Evolutionary conservation across 2,888 invertebrate genomes (phyloP).

Genomic region (Agrenia bidenticulata): DNA sequence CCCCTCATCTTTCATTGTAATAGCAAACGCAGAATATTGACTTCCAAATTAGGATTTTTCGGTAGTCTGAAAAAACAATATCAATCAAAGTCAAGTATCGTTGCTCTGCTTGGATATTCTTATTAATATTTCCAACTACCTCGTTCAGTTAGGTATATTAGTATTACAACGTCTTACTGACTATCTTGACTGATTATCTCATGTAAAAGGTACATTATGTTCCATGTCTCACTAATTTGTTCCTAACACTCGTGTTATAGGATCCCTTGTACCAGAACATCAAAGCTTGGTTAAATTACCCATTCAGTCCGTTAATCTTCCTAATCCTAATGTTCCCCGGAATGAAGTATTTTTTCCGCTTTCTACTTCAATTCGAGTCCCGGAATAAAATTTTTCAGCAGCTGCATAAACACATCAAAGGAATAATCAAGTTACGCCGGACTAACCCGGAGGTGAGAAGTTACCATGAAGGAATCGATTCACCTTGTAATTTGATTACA

Average conservation of each 20-base stretch:
- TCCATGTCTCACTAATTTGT: too few species aligned
- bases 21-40: too few species aligned
- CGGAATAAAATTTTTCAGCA: constrained; percentile 49
- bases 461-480: background rate
- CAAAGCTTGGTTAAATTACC: constrained; percentile 52
- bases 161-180: background rate
- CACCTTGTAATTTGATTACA: background rate
- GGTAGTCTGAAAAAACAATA: too few species aligned
- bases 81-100: too few species aligned
- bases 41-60: too few species aligned
- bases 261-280: constrained; percentile 49
- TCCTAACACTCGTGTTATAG: constrained; percentile 26
- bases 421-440: constrained; percentile 42
- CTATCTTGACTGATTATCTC: too few species aligned
- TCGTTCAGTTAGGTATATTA: too few species aligned
- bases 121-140: too few species aligned
- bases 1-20: too few species aligned
- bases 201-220: too few species aligned
- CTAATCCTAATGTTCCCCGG: constrained; percentile 52
- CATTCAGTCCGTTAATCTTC: constrained; percentile 49
- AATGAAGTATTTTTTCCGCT: constrained; percentile 48
- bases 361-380: constrained; percentile 47
- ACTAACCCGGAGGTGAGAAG: constrained; percentile 39
- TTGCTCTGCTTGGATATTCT: too few species aligned
- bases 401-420: constrained; percentile 44